Conservation (phyloP, 2,797 vertebrate species). For the Argya squamiceps region DNA sequence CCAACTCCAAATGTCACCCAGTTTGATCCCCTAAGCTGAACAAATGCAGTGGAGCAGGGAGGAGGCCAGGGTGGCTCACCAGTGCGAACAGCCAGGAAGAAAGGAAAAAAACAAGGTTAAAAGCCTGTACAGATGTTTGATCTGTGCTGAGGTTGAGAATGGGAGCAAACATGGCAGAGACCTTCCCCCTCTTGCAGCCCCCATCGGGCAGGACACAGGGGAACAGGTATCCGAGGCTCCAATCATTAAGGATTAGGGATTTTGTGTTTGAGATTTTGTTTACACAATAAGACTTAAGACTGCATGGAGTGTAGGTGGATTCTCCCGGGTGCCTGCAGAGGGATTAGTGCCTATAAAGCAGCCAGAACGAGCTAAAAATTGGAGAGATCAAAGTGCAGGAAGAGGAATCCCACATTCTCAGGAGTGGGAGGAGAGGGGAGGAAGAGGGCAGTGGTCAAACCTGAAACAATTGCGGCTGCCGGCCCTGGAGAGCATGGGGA, state of each 20-base stretch:
- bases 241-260: conserved; percentile 34
- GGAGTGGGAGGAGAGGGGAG: neutral
- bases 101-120: neutral
- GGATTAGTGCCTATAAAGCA: conserved; percentile 61
- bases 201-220: neutral
- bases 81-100: neutral
- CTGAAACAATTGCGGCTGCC: fast-evolving
- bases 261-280: conserved; percentile 59
- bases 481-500: fast-evolving
- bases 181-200: neutral
- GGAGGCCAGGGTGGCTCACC: neutral
- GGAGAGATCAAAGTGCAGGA: conserved; percentile 47
- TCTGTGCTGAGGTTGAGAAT: neutral
- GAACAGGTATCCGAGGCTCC: neutral
- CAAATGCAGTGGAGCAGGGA: conserved; percentile 7
- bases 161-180: neutral
- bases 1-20: conserved; percentile 39
- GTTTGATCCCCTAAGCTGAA: conserved; percentile 54
- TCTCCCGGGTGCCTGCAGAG: conserved; percentile 59
- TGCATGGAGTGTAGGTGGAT: conserved; percentile 64
- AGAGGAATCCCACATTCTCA: neutral
- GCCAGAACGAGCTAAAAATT: conserved; percentile 50
- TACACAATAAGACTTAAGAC: conserved; percentile 59
- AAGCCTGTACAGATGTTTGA: neutral
- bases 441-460: neutral